Evolutionary conservation across 2,888 invertebrate genomes (phyloP).

Genomic region (Noctua comes): DNA sequence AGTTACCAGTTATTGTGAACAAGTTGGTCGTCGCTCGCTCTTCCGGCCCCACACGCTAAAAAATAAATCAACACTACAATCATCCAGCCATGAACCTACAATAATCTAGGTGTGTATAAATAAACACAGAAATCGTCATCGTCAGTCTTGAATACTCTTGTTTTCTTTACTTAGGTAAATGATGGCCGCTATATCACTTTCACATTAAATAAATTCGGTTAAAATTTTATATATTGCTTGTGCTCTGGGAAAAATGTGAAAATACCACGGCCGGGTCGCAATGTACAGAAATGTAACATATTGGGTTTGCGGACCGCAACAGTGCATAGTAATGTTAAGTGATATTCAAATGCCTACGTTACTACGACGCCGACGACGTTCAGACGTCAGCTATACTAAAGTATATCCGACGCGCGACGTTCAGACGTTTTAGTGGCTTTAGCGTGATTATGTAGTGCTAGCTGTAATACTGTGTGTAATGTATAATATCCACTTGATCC

Average conservation of each 20-base stretch:
- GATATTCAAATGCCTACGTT: constrained; percentile 10
- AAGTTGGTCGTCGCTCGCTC: background rate
- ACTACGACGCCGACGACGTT: background rate
- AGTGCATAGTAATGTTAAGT: constrained; percentile 30
- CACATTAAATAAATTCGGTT: background rate
- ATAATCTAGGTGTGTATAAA: background rate
- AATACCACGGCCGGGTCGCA: constrained; percentile 3
- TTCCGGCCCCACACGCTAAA: background rate
- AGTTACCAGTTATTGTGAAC: background rate
- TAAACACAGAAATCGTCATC: background rate
- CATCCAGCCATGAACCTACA: background rate
- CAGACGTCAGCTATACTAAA: background rate
- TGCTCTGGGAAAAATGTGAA: constrained; percentile 15
- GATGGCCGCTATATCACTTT: background rate
- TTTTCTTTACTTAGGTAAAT: background rate
- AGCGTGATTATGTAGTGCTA: background rate
- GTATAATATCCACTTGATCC: too few relatives aligned
- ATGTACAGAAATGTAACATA: constrained; percentile 32
- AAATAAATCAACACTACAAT: background rate
- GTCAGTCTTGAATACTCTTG: background rate
- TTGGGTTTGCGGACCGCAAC: constrained; percentile 16
- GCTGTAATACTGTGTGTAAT: background rate
- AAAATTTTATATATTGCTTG: constrained; percentile 2
- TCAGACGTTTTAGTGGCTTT: background rate
- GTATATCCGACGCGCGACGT: too few relatives aligned